These are phyloP conservation scores for Nemotelus nigrinus DNA, from an alignment of 2,888 invertebrate genomes.

Conservation along the genomic window DNA sequence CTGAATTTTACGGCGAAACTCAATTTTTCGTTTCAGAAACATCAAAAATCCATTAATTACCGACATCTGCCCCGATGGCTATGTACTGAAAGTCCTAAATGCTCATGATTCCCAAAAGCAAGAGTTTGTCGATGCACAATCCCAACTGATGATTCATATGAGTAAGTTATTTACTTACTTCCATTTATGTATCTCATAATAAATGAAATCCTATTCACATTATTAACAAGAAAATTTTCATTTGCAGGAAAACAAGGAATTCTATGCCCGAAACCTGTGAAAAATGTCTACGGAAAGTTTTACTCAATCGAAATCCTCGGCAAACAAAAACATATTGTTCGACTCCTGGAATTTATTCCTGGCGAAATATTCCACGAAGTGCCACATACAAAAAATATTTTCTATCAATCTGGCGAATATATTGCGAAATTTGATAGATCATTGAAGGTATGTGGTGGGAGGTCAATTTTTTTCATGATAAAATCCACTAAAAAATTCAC, in stretches of 20 bases:
- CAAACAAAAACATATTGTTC: conserved; percentile 72
- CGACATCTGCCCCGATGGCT: conserved; percentile 70
- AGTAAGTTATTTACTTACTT: conserved; percentile 65
- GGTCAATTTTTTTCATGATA: background rate
- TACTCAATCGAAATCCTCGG: conserved; percentile 68
- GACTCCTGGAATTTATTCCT: conserved; percentile 79
- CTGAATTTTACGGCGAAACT: background rate
- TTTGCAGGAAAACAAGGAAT: conserved; percentile 70
- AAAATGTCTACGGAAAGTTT: conserved; percentile 73
- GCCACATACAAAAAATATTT: conserved; percentile 69
- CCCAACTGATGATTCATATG: conserved; percentile 76
- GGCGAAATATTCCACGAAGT: conserved; percentile 76
- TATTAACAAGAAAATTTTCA: conserved; percentile 35
- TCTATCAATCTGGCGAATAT: conserved; percentile 78
- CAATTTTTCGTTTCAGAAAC: conserved; percentile 58
- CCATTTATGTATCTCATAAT: background rate
- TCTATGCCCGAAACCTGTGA: conserved; percentile 76
- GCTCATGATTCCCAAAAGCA: conserved; percentile 79
- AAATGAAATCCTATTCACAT: background rate
- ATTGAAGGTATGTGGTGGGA: conserved; percentile 68
- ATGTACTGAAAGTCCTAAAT: conserved; percentile 86
- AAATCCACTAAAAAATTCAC: conserved; percentile 11
- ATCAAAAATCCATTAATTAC: conserved; percentile 72
- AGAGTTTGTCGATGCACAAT: conserved; percentile 78
- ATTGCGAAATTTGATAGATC: conserved; percentile 75